Evolutionary conservation across 2,113 vertebrate genomes (phyloP).

Genomic region (Arizona elegans): DNA sequence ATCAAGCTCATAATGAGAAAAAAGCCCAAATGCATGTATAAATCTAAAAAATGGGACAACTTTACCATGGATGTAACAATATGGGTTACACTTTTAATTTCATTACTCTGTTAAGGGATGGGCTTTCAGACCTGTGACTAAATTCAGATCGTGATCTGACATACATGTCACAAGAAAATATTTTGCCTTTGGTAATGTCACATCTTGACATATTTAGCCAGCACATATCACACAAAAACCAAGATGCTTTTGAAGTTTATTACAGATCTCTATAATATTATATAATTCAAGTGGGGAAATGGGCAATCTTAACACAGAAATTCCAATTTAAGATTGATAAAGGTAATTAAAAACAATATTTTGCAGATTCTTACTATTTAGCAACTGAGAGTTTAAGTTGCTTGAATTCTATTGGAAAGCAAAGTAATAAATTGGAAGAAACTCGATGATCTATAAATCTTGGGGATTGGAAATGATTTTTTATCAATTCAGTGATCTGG

Average conservation of each 20-base stretch:
- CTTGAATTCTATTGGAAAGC: background rate
- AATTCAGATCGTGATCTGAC: background rate
- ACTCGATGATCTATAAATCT: background rate
- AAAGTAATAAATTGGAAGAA: background rate
- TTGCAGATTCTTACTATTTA: background rate
- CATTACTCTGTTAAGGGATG: background rate
- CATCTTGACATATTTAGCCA: background rate
- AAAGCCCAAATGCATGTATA: fast-evolving
- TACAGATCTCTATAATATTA: background rate
- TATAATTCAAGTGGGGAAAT: background rate
- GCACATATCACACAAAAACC: background rate
- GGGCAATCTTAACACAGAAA: background rate
- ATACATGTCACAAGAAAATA: background rate
- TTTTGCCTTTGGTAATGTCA: background rate
- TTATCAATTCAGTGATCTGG: background rate
- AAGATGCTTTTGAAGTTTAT: background rate
- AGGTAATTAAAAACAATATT: background rate
- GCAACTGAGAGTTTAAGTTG: background rate
- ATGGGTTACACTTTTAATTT: background rate
- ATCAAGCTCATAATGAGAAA: background rate
- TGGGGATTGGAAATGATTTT: background rate
- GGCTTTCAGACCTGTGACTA: background rate
- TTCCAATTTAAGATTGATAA: background rate
- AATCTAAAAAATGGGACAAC: fast-evolving
- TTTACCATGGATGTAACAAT: background rate